Base-by-base conservation (phyloP, 2,888 invertebrate genomes). In the Strigamia maritima region DNA sequence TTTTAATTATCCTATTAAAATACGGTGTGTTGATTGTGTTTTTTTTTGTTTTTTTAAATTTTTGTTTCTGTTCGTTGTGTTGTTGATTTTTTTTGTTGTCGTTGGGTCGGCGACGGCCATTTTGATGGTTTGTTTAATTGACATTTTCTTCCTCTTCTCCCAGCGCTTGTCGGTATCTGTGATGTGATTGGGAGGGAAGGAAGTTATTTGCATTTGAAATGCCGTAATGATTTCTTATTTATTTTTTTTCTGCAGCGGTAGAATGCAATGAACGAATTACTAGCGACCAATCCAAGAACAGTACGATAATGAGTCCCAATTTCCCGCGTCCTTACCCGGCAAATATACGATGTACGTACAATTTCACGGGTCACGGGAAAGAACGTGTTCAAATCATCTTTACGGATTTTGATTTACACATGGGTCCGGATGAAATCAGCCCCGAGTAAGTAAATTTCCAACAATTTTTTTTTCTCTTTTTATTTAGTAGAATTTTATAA, bases 321-420 rank as follows among this genome's bases (percentile, higher is more conserved):
- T 95, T 93, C 86, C 94, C 93, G n/a, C 90, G 91, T 80, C 90
- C 92, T 76, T 95, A 94, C 87, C 93, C 94, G 76, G 87, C 91
- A 31, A 90, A 92, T 84, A 91, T 93, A 79, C 91, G 91, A 83
- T 97, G 97, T 87, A 91, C 93, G 84, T 97, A 94, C 87, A 94
- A 95, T 85, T 97, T 97, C 87, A 92, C 92, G 84, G 96, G 95
- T 70, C 89, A 92, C 82, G 92, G 92, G 78, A 92, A 92, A 83
- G 95, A 97, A 86, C 88, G 94, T 84, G 92, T 96, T 82, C 93
- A 94, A 88, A 90, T 96, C 85, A 88, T 91, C 83, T 95, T 95
- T 88, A 91, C 91, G 85, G 93, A 94, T 86, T 94, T 95, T 86
- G 92, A 92, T 87, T 89, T 94, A 82, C 90, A 91, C 85, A 91